Evolutionary conservation across 2,888 invertebrate species (phyloP).

Genomic region (Zygogramma bicolorata): DNA sequence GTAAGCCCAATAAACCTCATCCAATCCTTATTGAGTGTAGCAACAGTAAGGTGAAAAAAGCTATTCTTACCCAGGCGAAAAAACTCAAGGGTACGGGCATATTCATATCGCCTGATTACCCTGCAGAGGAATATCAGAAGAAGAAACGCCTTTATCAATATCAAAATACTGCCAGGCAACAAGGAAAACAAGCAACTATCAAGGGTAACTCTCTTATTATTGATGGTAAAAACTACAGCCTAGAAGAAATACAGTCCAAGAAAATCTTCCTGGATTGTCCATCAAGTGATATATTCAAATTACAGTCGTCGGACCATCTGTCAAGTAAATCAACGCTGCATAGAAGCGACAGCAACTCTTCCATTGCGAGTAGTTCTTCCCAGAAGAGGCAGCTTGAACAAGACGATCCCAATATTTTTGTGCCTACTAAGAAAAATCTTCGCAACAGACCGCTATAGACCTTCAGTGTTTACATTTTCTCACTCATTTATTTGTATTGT

Average conservation of each 20-base stretch:
- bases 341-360: neutral
- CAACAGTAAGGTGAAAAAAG: neutral
- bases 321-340: neutral
- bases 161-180: slow-evolving; percentile 9
- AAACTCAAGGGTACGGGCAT: slow-evolving; percentile 1
- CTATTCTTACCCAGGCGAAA: slow-evolving; percentile 3
- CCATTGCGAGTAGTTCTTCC: no score
- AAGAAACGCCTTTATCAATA: no score
- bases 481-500: neutral
- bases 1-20: neutral
- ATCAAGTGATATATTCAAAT: no score
- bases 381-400: no score
- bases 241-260: slow-evolving; percentile 1
- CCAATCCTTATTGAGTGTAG: neutral
- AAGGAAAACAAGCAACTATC: neutral
- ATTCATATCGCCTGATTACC: slow-evolving; percentile 5
- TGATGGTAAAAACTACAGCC: no score
- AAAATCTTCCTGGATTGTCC: neutral
- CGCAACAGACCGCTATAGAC: neutral
- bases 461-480: neutral
- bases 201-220: neutral
- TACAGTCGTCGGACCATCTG: neutral
- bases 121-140: no score
- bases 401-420: neutral
- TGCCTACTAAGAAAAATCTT: neutral